Evolutionary conservation across 1,140 invertebrate species (phyloP), one percentile per base, ranked within the genome.

Genomic region (Drosophila cardini): DNA sequence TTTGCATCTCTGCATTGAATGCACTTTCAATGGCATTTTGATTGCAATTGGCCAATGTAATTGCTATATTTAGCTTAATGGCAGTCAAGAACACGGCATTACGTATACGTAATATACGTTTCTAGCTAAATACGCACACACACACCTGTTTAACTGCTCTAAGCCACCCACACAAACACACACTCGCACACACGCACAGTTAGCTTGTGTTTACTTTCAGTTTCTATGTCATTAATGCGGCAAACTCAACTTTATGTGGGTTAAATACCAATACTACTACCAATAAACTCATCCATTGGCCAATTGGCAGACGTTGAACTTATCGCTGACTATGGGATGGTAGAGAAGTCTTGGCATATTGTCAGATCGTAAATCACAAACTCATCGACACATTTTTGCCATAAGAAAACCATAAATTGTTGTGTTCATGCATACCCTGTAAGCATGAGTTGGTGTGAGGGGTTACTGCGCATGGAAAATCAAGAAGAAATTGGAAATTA

Each of bases 11-110:
- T 72, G 74, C 70, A 67, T 72, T 82, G 76, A 87, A 83, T 87
- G 83, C 80, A 84, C 70, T 89, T 90, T 90, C 84, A 89, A 89
- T 89, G 84, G 84, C 84, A 89, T 89, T 89, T 84, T 76, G 76
- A 83, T 89, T 79, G 84, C 84, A 89, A 84, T 89, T 89, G 84
- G 84, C 75, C 76, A 40, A 50, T 56, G 74, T 89, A 89, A 89
- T 89, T 84, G 80, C 84, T 89, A 89, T 89, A 89, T 89, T 89
- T 89, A 90, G 73, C 56, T 50, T 89, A 89, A 89, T 89, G 60
- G 77, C 64, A 80, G 84, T 18, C 60, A 80, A 84, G 80, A 89
- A 80, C 80, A 69, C 61, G 55, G 63, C 64, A 84, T 89, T 89
- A 79, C 56, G 65, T 78, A 60, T 46, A 53, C 30, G 50, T 81